Percentiles rank a stretch among this genome's conserved stretches.
Conservation (phyloP, 2,888 invertebrate genomes). For the Criorhina ranunculi region DNA sequence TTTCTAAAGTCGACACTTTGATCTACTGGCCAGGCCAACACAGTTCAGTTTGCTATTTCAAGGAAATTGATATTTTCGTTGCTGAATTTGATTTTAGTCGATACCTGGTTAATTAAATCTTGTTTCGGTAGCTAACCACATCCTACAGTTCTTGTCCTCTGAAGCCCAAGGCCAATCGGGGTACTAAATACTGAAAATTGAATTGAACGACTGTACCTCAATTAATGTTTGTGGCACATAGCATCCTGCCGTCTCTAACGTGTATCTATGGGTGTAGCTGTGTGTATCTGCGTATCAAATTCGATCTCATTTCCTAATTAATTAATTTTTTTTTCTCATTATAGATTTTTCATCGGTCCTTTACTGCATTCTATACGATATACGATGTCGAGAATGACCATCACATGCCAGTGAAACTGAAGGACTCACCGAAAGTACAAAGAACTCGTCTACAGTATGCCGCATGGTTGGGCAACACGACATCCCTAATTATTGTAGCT, state of each 20-base stretch:
- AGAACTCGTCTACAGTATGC: slow-evolving; percentile 93
- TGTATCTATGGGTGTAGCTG: neutral
- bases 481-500: slow-evolving; percentile 91
- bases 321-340: slow-evolving; percentile 81
- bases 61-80: slow-evolving; percentile 1
- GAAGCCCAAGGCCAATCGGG: neutral
- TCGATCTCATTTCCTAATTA: slow-evolving; percentile 45
- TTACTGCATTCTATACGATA: slow-evolving; percentile 95
- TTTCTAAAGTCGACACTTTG: neutral
- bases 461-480: slow-evolving; percentile 92
- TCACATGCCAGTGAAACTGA: slow-evolving; percentile 93
- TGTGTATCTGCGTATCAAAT: slow-evolving; percentile 13
- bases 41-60: neutral
- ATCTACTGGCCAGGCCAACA: neutral
- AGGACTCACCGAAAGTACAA: slow-evolving; percentile 89
- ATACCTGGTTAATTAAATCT: slow-evolving; percentile 5
- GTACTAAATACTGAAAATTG: neutral
- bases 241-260: neutral
- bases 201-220: neutral
- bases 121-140: neutral
- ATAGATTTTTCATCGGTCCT: slow-evolving; percentile 93
- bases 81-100: neutral
- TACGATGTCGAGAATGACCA: slow-evolving; percentile 96
- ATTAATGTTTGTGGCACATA: neutral
- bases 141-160: neutral